phyloP scores from a whole-genome alignment of 2,888 invertebrate genomes.

The Zygothrica quintamaculata region DNA sequence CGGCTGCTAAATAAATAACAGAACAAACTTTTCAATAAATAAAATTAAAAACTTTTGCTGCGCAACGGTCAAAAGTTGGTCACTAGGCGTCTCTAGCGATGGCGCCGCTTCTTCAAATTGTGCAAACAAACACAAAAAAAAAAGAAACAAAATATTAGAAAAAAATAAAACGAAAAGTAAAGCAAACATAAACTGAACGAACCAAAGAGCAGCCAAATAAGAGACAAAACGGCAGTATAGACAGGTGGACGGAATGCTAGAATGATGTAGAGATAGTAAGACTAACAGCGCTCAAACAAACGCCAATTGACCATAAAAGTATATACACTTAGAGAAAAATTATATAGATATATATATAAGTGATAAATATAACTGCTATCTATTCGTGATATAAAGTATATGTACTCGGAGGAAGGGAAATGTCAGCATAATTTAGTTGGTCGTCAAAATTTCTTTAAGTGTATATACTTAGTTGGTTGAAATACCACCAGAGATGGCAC shows the following conservation, averaged over 20 bases:
- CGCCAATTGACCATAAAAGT: conserved; percentile 79
- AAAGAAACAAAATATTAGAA: too few species aligned
- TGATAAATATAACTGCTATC: too few species aligned
- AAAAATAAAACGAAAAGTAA: too few species aligned
- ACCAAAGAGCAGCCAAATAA: conserved; percentile 37
- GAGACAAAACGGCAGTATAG: conserved; percentile 37
- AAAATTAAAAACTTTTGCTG: conserved; percentile 77
- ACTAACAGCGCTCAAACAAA: conserved; percentile 59
- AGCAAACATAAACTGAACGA: not conserved
- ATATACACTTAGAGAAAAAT: conserved; percentile 59
- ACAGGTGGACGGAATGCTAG: conserved; percentile 2
- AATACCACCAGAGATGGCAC: not conserved
- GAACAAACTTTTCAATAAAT: conserved; percentile 79
- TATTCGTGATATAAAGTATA: too few species aligned
- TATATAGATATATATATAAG: too few species aligned
- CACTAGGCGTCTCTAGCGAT: conserved; percentile 62
- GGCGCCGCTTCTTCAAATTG: conserved; percentile 59
- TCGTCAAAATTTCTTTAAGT: not conserved
- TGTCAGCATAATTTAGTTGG: too few species aligned
- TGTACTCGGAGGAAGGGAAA: too few species aligned
- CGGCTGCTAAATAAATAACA: conserved; percentile 74
- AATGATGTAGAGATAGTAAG: conserved; percentile 8
- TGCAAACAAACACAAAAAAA: conserved; percentile 53
- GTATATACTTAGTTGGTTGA: not conserved
- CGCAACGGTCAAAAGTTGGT: conserved; percentile 71